Percentiles rank a stretch among this genome's conserved stretches.
Conservation (phyloP, 2,888 invertebrate species). For the Apeira syringaria region DNA sequence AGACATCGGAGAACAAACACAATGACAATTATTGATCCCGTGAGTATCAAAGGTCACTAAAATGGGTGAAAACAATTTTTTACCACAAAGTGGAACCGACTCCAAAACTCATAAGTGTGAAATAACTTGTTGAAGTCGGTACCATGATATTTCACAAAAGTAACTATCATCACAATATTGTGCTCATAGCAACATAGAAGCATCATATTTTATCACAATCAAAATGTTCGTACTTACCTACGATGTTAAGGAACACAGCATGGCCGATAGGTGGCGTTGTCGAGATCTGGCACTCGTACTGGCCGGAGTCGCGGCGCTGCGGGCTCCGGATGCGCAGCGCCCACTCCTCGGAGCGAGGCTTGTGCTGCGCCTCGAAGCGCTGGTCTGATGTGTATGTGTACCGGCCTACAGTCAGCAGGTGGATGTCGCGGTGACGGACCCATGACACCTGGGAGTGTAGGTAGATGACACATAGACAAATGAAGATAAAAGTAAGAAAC, state of each 20-base stretch:
- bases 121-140: too few relatives aligned
- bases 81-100: too few relatives aligned
- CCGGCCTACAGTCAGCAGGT: slow-evolving; percentile 93
- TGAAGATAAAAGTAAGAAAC: too few relatives aligned
- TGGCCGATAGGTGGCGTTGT: slow-evolving; percentile 95
- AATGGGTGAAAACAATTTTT: too few relatives aligned
- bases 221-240: slow-evolving; percentile 86
- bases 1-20: too few relatives aligned
- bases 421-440: slow-evolving; percentile 95
- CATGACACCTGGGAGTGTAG: slow-evolving; percentile 92
- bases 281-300: slow-evolving; percentile 96
- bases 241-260: slow-evolving; percentile 91
- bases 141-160: too few relatives aligned
- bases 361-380: slow-evolving; percentile 91
- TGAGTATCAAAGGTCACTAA: too few relatives aligned
- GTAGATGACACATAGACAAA: neutral
- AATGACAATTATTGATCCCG: too few relatives aligned
- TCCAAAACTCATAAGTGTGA: too few relatives aligned
- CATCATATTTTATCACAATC: too few relatives aligned
- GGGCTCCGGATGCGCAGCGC: slow-evolving; percentile 85
- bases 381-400: slow-evolving; percentile 94
- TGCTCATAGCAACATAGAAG: too few relatives aligned
- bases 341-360: slow-evolving; percentile 95
- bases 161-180: too few relatives aligned
- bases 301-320: slow-evolving; percentile 93